phyloP scores from a whole-genome alignment of 2,888 invertebrate species.

The Drosophila pseudotakahashii region DNA sequence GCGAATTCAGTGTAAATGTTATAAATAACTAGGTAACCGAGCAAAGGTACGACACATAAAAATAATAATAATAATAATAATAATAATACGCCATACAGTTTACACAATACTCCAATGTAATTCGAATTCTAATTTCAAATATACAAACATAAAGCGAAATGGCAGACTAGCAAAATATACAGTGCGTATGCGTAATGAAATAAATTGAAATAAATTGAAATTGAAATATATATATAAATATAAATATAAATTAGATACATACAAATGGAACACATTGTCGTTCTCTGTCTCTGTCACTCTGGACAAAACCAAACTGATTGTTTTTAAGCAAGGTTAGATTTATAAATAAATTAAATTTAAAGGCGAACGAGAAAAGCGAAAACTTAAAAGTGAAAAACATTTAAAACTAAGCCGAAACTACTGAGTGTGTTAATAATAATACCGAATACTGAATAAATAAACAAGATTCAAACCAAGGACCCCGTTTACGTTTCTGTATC shows the following conservation, averaged over 20 bases:
- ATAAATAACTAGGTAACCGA: conserved; percentile 72
- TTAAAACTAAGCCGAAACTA: conserved; percentile 72
- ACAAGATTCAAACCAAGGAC: conserved; percentile 58
- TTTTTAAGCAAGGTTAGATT: conserved; percentile 71
- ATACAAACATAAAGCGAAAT: conserved; percentile 39
- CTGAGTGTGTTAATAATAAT: conserved; percentile 76
- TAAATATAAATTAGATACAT: conserved; percentile 22
- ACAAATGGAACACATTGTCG: conserved; percentile 24
- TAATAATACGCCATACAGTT: conserved; percentile 48
- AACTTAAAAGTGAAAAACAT: conserved; percentile 64
- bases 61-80: conserved; percentile 45
- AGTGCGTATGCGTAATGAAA: conserved; percentile 70
- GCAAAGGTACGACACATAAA: conserved; percentile 47
- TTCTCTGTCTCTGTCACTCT: conserved; percentile 45
- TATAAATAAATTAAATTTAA: conserved; percentile 54
- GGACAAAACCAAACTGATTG: conserved; percentile 74
- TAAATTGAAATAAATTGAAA: conserved; percentile 57
- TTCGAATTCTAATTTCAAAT: conserved; percentile 69
- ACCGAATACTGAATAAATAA: conserved; percentile 70
- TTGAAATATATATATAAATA: conserved; percentile 2
- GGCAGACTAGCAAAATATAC: conserved; percentile 76
- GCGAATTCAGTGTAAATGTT: conserved; percentile 75
- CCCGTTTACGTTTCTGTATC: no score
- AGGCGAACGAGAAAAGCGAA: conserved; percentile 3
- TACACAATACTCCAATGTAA: conserved; percentile 56